Evolutionary conservation across 2,888 invertebrate genomes (phyloP).

Genomic region (Acleris cristana): DNA sequence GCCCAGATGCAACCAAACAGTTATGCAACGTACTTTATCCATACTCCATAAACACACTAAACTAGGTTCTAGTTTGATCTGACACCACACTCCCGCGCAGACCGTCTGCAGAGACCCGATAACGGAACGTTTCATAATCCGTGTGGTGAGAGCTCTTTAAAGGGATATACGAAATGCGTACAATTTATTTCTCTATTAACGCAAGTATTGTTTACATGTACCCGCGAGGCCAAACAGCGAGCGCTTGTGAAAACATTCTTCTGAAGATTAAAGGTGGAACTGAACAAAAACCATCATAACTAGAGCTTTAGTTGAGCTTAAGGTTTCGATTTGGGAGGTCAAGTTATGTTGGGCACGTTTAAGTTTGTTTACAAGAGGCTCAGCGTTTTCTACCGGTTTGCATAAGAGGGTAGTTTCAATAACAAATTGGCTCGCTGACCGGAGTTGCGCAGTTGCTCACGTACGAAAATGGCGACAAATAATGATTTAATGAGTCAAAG

Average conservation of each 20-base stretch:
- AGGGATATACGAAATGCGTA: constrained; percentile 76
- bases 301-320: constrained; percentile 49
- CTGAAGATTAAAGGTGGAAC: constrained; percentile 78
- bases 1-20: not conserved
- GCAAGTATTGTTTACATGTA: constrained; percentile 78
- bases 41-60: constrained; percentile 26
- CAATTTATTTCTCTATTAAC: constrained; percentile 83
- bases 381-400: constrained; percentile 80
- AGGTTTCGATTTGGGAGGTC: constrained; percentile 51
- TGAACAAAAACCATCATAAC: constrained; percentile 55
- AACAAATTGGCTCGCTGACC: constrained; percentile 81
- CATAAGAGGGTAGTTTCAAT: constrained; percentile 83
- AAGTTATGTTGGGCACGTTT: constrained; percentile 59
- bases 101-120: constrained; percentile 61
- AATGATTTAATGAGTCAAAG: constrained; percentile 68
- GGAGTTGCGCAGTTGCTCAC: constrained; percentile 76
- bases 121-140: constrained; percentile 63
- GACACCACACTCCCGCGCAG: constrained; percentile 46
- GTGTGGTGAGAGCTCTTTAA: constrained; percentile 71
- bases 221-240: constrained; percentile 69
- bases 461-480: constrained; percentile 77
- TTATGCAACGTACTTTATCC: constrained; percentile 21
- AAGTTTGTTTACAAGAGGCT: constrained; percentile 79
- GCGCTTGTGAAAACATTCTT: constrained; percentile 78
- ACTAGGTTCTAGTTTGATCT: constrained; percentile 48